A percentile compares a stretch with the other conserved stretches of the same genome.
These are phyloP conservation scores for Ormyrus pomaceus DNA, from an alignment of 2,888 invertebrate species.

Conservation along the genomic window DNA sequence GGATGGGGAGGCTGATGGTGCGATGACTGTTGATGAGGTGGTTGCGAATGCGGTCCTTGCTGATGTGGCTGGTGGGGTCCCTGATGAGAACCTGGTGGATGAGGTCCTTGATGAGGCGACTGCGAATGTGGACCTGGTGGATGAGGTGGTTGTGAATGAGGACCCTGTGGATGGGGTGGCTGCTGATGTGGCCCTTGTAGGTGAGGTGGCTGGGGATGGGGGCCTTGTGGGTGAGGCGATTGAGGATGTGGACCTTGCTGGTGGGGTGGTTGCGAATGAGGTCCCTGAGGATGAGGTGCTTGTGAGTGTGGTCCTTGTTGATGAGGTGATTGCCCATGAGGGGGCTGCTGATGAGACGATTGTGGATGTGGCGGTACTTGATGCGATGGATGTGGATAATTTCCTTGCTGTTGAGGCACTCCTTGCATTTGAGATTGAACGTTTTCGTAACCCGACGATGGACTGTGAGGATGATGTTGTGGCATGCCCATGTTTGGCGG, in stretches of 20 bases:
- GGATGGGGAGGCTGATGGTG: conserved; percentile 52
- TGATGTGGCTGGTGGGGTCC: conserved; percentile 63
- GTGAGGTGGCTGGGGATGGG: conserved; percentile 63
- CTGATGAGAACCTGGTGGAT: conserved; percentile 56
- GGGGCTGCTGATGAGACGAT: conserved; percentile 64
- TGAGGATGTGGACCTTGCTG: conserved; percentile 43
- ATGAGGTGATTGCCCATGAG: conserved; percentile 65
- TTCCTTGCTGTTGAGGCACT: conserved; percentile 53
- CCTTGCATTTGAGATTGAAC: conserved; percentile 56
- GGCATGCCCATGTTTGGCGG: conserved; percentile 74
- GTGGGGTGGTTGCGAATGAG: conserved; percentile 69
- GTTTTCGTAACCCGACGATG: conserved; percentile 63
- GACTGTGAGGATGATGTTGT: conserved; percentile 71
- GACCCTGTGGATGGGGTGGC: conserved; percentile 63
- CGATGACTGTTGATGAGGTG: conserved; percentile 37
- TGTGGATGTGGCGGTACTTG: conserved; percentile 62
- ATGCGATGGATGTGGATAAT: conserved; percentile 64
- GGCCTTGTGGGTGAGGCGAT: conserved; percentile 37
- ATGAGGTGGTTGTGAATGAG: conserved; percentile 62
- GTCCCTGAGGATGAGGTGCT: conserved; percentile 65
- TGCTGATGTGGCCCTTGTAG: conserved; percentile 59
- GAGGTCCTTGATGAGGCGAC: conserved; percentile 64
- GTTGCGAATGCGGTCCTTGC: conserved; percentile 18
- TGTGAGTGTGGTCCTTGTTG: conserved; percentile 66
- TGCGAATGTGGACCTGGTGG: conserved; percentile 66